Conservation (phyloP, 2,797 vertebrate genomes). For the Florisuga fusca region DNA sequence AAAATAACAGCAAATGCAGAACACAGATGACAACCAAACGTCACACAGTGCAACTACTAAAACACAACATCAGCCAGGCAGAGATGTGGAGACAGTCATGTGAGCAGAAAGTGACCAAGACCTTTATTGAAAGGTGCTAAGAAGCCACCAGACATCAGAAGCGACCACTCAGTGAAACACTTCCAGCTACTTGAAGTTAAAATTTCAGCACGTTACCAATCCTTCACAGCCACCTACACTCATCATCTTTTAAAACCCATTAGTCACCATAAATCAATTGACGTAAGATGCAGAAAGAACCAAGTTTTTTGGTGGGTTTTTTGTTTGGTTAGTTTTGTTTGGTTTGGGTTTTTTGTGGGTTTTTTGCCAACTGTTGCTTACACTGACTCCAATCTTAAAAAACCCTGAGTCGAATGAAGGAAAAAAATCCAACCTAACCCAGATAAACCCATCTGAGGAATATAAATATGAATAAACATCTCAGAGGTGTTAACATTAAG, state of each 20-base stretch:
- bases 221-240: background rate
- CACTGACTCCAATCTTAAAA: background rate
- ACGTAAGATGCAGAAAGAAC: background rate
- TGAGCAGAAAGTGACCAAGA: background rate
- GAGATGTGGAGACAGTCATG: background rate
- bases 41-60: conserved; percentile 16
- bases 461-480: conserved; percentile 31
- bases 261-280: background rate
- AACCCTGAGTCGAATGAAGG: background rate
- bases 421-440: background rate
- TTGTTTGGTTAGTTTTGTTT: no score
- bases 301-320: background rate
- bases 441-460: conserved; percentile 19
- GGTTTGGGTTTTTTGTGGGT: no score
- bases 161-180: background rate
- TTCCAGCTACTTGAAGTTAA: background rate
- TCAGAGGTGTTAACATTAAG: conserved; percentile 16
- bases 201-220: background rate
- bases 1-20: conserved; percentile 61
- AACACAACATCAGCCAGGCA: background rate
- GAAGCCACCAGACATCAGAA: background rate
- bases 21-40: conserved; percentile 54
- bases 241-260: background rate
- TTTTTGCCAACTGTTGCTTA: background rate
- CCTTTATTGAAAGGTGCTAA: background rate